Evolutionary conservation across 2,113 vertebrate genomes (phyloP).

Genomic region (Carettochelys insculpta): DNA sequence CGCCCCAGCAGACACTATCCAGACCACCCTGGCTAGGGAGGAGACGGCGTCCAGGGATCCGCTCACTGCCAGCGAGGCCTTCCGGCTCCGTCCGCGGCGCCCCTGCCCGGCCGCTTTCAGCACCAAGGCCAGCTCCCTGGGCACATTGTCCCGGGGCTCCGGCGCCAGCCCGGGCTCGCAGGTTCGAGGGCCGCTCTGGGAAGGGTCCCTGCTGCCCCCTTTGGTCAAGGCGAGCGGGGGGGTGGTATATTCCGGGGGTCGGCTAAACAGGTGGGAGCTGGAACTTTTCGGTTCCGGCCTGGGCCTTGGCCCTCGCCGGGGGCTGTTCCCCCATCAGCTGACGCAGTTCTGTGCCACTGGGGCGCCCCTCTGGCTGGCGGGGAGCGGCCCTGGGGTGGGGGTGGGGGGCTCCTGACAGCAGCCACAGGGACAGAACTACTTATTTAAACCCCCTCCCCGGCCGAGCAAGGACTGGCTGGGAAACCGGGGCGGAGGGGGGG

Average conservation of each 20-base stretch:
- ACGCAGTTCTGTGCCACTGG: not conserved
- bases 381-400: no score
- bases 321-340: not conserved
- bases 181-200: not conserved
- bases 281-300: not conserved
- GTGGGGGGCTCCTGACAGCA: no score
- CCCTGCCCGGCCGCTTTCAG: not conserved
- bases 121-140: conserved; percentile 6
- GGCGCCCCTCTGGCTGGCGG: no score
- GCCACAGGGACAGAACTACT: no score
- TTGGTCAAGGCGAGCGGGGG: not conserved
- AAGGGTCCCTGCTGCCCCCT: not conserved
- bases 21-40: not conserved
- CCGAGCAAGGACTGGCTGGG: not conserved
- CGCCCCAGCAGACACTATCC: no score
- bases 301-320: no score
- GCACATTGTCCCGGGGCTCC: not conserved
- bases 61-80: not conserved
- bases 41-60: no score
- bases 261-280: not conserved
- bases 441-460: no score
- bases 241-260: not conserved
- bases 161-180: no score
- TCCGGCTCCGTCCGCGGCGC: not conserved
- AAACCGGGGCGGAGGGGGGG: not conserved